Conservation (phyloP, 2,888 invertebrate species). For the Masnerella sp. region DNA sequence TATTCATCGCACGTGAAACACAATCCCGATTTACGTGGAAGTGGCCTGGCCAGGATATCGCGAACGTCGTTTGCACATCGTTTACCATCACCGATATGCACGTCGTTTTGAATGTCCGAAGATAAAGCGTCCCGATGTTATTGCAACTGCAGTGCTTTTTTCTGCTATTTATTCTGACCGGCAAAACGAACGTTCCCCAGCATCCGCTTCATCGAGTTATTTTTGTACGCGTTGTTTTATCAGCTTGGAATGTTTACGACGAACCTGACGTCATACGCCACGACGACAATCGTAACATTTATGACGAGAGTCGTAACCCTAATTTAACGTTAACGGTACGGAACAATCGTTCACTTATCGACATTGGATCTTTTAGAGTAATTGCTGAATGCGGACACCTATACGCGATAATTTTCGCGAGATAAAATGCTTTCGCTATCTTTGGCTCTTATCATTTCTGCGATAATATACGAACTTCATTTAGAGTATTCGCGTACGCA, state of each 20-base stretch:
- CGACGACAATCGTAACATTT: slow-evolving; percentile 35
- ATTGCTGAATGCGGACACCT: slow-evolving; percentile 29
- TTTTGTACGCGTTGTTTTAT: slow-evolving; percentile 39
- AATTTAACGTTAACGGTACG: slow-evolving; percentile 38
- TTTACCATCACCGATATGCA: slow-evolving; percentile 24
- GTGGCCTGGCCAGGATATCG: slow-evolving; percentile 13
- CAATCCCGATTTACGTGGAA: slow-evolving; percentile 43
- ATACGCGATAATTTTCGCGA: no score
- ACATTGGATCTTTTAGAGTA: slow-evolving; percentile 34
- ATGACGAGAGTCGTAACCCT: slow-evolving; percentile 23
- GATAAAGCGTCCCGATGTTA: slow-evolving; percentile 31
- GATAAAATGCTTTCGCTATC: no score
- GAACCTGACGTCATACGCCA: slow-evolving; percentile 8
- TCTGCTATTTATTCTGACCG: neutral
- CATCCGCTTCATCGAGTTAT: no score
- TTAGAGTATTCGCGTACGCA: no score
- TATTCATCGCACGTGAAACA: slow-evolving; percentile 50
- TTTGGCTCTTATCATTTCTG: no score
- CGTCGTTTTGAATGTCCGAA: slow-evolving; percentile 12
- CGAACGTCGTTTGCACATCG: slow-evolving; percentile 47
- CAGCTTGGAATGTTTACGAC: slow-evolving; percentile 43
- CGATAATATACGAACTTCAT: no score
- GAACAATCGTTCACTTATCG: slow-evolving; percentile 37
- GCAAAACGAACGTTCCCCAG: neutral
- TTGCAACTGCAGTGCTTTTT: slow-evolving; percentile 27